A percentile compares a stretch with the other conserved stretches of the same genome.
Evolutionary conservation across 2,888 invertebrate species (phyloP).

Genomic region (Pocota personata): DNA sequence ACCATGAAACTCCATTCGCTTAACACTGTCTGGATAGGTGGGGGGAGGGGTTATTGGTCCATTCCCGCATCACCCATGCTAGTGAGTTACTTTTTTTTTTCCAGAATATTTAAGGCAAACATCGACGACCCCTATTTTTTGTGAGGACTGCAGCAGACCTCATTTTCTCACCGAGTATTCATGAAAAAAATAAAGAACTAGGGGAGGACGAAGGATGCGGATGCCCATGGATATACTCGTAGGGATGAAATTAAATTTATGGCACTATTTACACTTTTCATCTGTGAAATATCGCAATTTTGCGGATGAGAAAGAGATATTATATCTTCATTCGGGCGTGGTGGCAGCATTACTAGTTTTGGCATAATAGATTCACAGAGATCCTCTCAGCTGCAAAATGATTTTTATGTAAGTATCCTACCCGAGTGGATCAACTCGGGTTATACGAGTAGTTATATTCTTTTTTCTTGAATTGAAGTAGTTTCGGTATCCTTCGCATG

Average conservation of each 20-base stretch:
- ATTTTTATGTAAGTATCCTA: background rate
- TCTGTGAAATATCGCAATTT: slow-evolving; percentile 60
- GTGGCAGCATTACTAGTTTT: background rate
- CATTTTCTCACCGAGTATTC: slow-evolving; percentile 24
- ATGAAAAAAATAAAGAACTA: slow-evolving; percentile 24
- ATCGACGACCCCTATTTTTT: slow-evolving; percentile 35
- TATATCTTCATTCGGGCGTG: slow-evolving; percentile 54
- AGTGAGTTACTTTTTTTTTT: slow-evolving; percentile 6
- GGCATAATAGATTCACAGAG: slow-evolving; percentile 32
- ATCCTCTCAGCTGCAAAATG: slow-evolving; percentile 1
- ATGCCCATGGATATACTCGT: slow-evolving; percentile 15
- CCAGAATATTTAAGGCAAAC: slow-evolving; percentile 47
- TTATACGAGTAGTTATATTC: background rate
- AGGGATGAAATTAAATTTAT: slow-evolving; percentile 53
- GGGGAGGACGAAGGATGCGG: background rate
- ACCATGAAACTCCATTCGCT: slow-evolving; percentile 33
- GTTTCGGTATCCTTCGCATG: background rate
- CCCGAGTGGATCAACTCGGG: background rate
- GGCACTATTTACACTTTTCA: slow-evolving; percentile 68
- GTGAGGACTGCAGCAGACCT: slow-evolving; percentile 32
- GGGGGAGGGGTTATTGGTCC: background rate
- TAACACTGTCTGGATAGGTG: background rate
- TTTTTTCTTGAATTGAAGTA: background rate
- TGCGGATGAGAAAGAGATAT: slow-evolving; percentile 20
- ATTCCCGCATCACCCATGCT: background rate